Evolutionary conservation across 1,140 invertebrate species (phyloP), one percentile per base, ranked within the genome.

Genomic region (Aphaenogaster rudis): DNA sequence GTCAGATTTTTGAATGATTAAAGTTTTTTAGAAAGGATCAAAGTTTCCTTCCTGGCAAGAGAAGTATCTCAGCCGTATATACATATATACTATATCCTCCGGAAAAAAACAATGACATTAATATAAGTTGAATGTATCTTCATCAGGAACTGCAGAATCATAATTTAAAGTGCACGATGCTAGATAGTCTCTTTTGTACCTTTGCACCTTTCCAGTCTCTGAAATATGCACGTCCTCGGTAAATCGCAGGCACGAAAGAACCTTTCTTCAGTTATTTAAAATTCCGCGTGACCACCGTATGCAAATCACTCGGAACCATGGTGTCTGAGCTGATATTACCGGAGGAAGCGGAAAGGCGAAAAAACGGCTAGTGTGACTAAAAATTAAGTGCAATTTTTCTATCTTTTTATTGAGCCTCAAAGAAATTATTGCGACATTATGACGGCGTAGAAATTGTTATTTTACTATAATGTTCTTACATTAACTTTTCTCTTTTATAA

Each of bases 261-360:
- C 7, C 67, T 82, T 82, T 61, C 91, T 90, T 89, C 89, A 88
- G 88, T 87, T 92, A 90, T 88, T 92, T 91, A 91, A 92, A 92
- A 92, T 92, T 92, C 92, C 74, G 67, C 48, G 79, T 87, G 88
- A 90, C 88, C 67, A 87, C 76, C 76, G 74, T 72, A 90, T 88
- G 91, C 88, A 91, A 91, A 92, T 92, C 69, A 69, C 72, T 67
- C 45, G 50, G 50, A 63, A 71, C 28, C 86, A 17, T 71, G 74
- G 80, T 63, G 71, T 72, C 81, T 76, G 84, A 86, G 71, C 84
- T 87, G 82, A 82, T 82, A 82, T 82, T 72, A 82, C 66, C 13
- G 52, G 4, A 72, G 36, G 54, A 48, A 59, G 17, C 39, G 13
- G 13, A 72, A 72, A 71, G 28, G 21, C 15, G 21, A 59, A 82